Base-by-base conservation (phyloP, 2,797 vertebrate genomes). In the Streptopelia turtur region DNA sequence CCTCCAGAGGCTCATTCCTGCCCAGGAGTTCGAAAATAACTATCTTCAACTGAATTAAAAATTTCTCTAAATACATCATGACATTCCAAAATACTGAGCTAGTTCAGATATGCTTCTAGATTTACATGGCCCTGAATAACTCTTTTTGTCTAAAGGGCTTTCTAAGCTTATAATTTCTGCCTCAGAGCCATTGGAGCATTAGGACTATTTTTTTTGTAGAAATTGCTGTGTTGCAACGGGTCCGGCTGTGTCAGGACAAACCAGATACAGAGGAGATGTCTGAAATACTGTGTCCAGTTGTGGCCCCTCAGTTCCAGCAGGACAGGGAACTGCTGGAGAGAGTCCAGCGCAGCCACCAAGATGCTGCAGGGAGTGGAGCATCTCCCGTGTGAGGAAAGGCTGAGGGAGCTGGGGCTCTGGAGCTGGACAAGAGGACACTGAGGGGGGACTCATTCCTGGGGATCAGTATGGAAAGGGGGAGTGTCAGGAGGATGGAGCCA, bases 21-120 rank as follows among this genome's bases (percentile, higher is more conserved):
- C 81, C 84, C 81, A 84, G 52, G 52, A 91, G 71, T 79, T 89
- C 31, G 59, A 90, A 96, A 96, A 87, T 65, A 75, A 59, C 81
- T 89, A 45, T 71, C 79, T 95, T 66, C 78, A 56, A 35, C 57
- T 50, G 94, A 94, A 91, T 87, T 93, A 71, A 95, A 94, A 85
- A 79, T 39, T 49, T 75, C 37, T 74, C 55, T 52, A 92, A 90
- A 89, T 85, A 55, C 28, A 84, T 53, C 43, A 50, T 25, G 61
- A 13, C 49, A 59, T 88, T 84, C 65, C 61, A 89, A 82, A 94
- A 69, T 89, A 91, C 21, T 37, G 47, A 94, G 63, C 47, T 78
- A 56, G 53, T 50, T 87, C 75, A 83, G 71, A n/a, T 50, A 47
- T 20, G 21, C 52, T 77, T 75, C 70, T 79, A 80, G 55, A 70